A percentile compares a stretch with the other conserved stretches of the same genome.
These are phyloP conservation scores for Drosophila meridionalis DNA, from an alignment of 2,888 invertebrate species.

Conservation along the genomic window DNA sequence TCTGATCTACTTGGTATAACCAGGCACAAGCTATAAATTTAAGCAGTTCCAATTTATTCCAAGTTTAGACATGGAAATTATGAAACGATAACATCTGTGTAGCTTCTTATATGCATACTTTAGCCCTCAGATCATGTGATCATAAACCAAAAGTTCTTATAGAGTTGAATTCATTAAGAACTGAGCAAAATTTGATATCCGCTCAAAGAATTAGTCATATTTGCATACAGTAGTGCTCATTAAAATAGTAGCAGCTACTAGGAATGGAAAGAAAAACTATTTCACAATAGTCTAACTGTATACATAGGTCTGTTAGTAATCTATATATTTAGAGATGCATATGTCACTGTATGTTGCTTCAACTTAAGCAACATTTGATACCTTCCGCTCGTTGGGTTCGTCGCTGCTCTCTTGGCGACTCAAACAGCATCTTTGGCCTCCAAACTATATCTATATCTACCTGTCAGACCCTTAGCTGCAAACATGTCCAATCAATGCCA, in stretches of 20 bases:
- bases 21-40: background rate
- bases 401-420: background rate
- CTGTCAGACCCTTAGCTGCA: constrained; percentile 52
- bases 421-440: constrained; percentile 26
- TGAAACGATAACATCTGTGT: background rate
- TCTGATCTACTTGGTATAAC: constrained; percentile 34
- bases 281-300: background rate
- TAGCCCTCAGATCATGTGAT: background rate
- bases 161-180: background rate
- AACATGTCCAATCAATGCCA: constrained; percentile 67
- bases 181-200: constrained; percentile 15
- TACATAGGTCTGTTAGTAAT: background rate
- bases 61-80: constrained; percentile 3
- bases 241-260: background rate
- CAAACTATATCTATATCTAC: constrained; percentile 44
- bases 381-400: constrained; percentile 3
- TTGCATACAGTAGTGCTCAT: background rate
- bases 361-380: constrained; percentile 29
- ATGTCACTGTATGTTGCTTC: background rate
- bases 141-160: background rate
- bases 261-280: background rate
- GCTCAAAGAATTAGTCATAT: background rate
- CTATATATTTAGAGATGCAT: background rate
- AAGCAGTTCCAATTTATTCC: background rate
- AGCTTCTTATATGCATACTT: constrained; percentile 4